A percentile compares a stretch with the other conserved stretches of the same genome.
These are phyloP conservation scores for Acestrorhynchus altus DNA, from an alignment of 2,797 vertebrate genomes.

Conservation along the genomic window DNA sequence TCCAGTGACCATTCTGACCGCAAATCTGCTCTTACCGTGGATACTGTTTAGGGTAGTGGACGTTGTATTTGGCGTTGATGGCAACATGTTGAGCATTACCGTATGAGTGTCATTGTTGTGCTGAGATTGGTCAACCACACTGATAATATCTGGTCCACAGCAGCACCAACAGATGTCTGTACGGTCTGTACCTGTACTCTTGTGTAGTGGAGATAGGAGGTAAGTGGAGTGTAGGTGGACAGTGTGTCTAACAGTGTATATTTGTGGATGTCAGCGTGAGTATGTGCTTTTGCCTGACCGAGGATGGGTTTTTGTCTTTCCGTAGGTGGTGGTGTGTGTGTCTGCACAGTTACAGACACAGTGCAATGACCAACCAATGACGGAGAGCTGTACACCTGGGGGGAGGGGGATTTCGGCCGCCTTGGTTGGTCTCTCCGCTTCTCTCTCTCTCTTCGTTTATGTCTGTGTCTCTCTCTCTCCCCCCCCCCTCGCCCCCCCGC, in stretches of 20 bases:
- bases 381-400: slow-evolving; percentile 85
- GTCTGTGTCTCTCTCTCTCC: neutral
- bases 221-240: too few species aligned
- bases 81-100: too few species aligned
- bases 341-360: slow-evolving; percentile 87
- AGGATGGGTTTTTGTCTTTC: slow-evolving; percentile 1
- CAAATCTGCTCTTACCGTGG: neutral
- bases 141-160: neutral
- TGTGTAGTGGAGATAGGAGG: neutral
- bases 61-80: neutral
- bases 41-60: neutral
- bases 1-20: neutral
- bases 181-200: neutral
- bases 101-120: neutral
- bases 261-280: neutral
- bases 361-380: slow-evolving; percentile 83
- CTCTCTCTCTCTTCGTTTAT: neutral
- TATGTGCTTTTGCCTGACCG: slow-evolving; percentile 1
- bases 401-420: slow-evolving; percentile 84
- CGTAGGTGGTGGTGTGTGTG: slow-evolving; percentile 83
- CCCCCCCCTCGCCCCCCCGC: too few species aligned
- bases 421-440: too few species aligned
- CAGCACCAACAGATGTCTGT: neutral
- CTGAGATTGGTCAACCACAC: neutral
- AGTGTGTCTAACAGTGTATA: neutral